phyloP scores from a whole-genome alignment of 2,113 vertebrate species.

The Nicator chloris region DNA sequence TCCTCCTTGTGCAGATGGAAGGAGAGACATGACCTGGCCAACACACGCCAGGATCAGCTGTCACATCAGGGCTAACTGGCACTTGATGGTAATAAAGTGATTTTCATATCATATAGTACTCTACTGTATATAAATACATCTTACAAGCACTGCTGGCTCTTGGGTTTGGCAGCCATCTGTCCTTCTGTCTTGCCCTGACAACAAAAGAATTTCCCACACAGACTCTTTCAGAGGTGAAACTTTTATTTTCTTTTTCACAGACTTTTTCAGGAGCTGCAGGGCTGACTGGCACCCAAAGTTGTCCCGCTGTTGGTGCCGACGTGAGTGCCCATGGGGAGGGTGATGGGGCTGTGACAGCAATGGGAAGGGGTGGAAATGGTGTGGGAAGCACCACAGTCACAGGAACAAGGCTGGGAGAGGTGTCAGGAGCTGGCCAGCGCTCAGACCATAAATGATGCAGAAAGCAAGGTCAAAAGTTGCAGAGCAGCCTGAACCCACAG shows the following conservation, averaged over 20 bases:
- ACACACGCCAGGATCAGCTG: fast-evolving
- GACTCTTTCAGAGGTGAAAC: not conserved
- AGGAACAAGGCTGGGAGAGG: not conserved
- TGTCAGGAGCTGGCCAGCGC: not conserved
- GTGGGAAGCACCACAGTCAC: not conserved
- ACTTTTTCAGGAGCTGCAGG: not conserved
- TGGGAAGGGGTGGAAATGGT: not conserved
- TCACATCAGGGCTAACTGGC: not conserved
- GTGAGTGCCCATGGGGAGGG: not conserved
- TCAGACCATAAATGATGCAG: not conserved
- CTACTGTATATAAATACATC: not conserved
- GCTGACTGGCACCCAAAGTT: not conserved
- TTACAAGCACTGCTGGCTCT: not conserved
- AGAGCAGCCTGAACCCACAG: not conserved
- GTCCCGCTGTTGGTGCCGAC: not conserved
- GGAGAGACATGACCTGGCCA: not conserved
- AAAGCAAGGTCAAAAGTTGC: not conserved
- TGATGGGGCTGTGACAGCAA: not conserved
- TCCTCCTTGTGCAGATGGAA: not conserved
- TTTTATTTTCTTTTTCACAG: not conserved
- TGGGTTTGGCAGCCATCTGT: not conserved
- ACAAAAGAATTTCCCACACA: not conserved
- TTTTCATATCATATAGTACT: not conserved
- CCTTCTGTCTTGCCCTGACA: not conserved
- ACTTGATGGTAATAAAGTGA: not conserved